Conservation (phyloP, 2,113 vertebrate genomes). For the Orthonyx spaldingii region DNA sequence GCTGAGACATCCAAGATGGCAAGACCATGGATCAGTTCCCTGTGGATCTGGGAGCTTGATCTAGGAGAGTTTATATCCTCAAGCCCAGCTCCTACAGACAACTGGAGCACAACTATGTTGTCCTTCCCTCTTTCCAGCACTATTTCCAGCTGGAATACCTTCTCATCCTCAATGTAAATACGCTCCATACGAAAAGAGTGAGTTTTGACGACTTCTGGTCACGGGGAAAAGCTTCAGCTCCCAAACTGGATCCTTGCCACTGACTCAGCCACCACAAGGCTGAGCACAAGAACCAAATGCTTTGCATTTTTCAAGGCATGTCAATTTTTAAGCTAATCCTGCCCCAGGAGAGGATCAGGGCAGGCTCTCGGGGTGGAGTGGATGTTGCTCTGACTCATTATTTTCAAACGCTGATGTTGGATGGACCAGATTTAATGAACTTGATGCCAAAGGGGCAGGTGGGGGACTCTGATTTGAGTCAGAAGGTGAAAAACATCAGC, state of each 20-base stretch:
- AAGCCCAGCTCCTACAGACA: background rate
- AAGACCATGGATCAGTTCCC: background rate
- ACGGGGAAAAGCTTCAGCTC: background rate
- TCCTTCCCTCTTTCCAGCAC: background rate
- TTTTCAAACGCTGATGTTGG: background rate
- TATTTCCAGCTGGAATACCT: background rate
- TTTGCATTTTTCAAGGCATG: background rate
- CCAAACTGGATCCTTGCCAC: background rate
- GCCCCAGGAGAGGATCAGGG: background rate
- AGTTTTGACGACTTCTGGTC: background rate
- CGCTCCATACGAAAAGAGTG: background rate
- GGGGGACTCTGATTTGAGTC: background rate
- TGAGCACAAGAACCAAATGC: background rate
- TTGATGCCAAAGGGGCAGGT: background rate
- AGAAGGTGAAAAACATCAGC: background rate
- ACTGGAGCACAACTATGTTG: background rate
- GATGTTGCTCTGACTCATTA: background rate
- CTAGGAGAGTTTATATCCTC: background rate
- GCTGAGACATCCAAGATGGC: background rate
- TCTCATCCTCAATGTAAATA: background rate
- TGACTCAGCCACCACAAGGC: background rate
- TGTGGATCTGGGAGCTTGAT: background rate
- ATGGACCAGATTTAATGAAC: background rate
- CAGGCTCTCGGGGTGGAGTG: background rate
- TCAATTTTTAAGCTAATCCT: constrained; percentile 14